Conservation (phyloP, 2,113 vertebrate species). For the Callaeas wilsoni region DNA sequence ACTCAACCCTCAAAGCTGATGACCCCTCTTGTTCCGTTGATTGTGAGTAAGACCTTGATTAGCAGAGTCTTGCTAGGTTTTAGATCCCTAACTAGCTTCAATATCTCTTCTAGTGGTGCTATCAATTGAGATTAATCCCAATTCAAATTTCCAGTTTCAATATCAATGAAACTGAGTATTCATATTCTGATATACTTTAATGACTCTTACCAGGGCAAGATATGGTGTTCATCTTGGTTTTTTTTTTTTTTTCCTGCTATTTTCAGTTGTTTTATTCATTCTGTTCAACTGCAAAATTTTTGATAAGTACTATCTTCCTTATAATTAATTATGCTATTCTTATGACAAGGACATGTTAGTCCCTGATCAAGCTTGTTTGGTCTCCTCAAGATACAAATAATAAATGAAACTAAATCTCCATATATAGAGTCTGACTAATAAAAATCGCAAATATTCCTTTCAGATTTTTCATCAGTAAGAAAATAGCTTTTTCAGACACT, state of each 20-base stretch:
- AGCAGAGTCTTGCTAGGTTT: neutral
- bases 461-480: neutral
- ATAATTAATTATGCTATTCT: neutral
- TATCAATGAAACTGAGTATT: neutral
- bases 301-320: neutral
- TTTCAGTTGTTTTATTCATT: neutral
- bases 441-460: neutral
- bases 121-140: neutral
- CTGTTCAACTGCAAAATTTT: neutral
- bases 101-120: neutral
- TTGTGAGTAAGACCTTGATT: neutral
- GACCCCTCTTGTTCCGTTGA: neutral
- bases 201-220: neutral
- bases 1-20: neutral
- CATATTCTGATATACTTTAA: neutral
- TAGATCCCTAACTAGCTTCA: neutral
- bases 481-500: neutral
- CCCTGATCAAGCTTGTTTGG: neutral
- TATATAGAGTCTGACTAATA: neutral
- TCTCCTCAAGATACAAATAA: neutral
- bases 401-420: neutral
- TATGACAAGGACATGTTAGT: neutral
- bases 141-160: neutral
- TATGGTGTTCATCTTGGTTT: neutral
- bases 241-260: neutral